A percentile compares a stretch with the other conserved stretches of the same genome.
These are phyloP conservation scores for Podarcis raffonei DNA, from an alignment of 2,113 vertebrate genomes.

Conservation along the genomic window DNA sequence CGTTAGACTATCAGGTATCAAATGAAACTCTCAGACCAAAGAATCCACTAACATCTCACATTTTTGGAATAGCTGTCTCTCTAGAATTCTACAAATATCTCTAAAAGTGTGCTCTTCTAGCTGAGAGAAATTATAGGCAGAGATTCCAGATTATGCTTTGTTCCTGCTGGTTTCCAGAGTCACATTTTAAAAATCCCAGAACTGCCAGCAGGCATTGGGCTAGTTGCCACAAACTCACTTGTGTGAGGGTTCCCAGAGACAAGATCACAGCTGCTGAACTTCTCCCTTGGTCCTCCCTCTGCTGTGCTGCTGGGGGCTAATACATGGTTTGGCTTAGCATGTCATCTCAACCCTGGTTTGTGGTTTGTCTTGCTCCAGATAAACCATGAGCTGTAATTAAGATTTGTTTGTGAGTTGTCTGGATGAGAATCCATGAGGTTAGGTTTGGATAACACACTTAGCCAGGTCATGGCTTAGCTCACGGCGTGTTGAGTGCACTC, in stretches of 20 bases:
- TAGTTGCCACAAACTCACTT: too few relatives aligned
- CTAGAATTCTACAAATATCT: neutral
- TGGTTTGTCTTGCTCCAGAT: too few relatives aligned
- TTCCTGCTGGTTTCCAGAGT: neutral
- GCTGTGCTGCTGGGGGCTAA: too few relatives aligned
- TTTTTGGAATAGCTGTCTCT: neutral
- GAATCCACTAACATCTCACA: neutral
- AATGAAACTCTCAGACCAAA: neutral
- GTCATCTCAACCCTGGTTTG: too few relatives aligned
- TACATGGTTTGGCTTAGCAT: too few relatives aligned
- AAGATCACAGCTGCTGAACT: neutral
- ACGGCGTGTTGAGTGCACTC: neutral
- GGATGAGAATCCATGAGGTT: too few relatives aligned
- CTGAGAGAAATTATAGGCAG: neutral
- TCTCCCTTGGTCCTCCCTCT: neutral
- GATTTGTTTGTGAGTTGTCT: too few relatives aligned
- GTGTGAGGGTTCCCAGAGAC: too few relatives aligned
- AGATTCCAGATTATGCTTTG: neutral
- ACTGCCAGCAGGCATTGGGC: neutral
- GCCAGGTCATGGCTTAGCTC: too few relatives aligned
- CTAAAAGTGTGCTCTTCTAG: neutral
- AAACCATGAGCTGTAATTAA: too few relatives aligned
- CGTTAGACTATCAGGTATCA: slow-evolving; percentile 68
- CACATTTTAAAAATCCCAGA: neutral
- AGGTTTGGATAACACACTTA: too few relatives aligned